Base-by-base conservation (phyloP, 1,140 invertebrate species). In the Capitella teleta region DNA sequence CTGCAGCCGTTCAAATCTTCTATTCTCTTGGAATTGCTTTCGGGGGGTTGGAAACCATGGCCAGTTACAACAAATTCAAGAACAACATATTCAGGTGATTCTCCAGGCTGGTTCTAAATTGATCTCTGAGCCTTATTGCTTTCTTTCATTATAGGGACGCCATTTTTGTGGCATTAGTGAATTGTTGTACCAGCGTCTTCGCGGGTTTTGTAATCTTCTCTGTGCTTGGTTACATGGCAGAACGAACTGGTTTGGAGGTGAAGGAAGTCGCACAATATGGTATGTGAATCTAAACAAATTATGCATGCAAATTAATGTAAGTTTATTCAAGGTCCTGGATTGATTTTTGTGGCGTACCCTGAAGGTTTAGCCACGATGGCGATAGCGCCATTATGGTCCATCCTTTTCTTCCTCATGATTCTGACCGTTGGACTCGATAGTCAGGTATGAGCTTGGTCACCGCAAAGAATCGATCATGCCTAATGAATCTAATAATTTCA, bases 1-100 rank as follows among this genome's bases (percentile, higher is more conserved):
- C 94, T 74, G 92, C 93, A 0, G 92, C 88, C 2, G 94, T 91
- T 0, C 93, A 97, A 69, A 96, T 97, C 58, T 98, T 98, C 74
- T 98, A 96, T 70, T 95, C 89, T 0, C 75, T 97, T 46, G 93
- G 93, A 1, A 72, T 95, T 36, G 92, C 89, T 6, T 97, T 96
- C 61, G 93, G 93, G 16, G 67, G 68, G 43, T 56, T 66, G 14
- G 28, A 66, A 6, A 67, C 64, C 12, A 65, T 67, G 64, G 47
- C 64, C 26, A 61, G 60, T 21, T 67, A 65, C 54, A 67, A 65
- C 55, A 57, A 58, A 26, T 67, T 67, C 52, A 58, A 60, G 10
- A 67, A 67, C 52, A 65, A 67, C 49, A 58, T 58, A 38, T 56
- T 57, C 37, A 60, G 59, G 61, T 61, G 48, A n/a, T n/a, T n/a